phyloP scores from a whole-genome alignment of 1,140 invertebrate species.

The Thaumetopoea pityocampa region DNA sequence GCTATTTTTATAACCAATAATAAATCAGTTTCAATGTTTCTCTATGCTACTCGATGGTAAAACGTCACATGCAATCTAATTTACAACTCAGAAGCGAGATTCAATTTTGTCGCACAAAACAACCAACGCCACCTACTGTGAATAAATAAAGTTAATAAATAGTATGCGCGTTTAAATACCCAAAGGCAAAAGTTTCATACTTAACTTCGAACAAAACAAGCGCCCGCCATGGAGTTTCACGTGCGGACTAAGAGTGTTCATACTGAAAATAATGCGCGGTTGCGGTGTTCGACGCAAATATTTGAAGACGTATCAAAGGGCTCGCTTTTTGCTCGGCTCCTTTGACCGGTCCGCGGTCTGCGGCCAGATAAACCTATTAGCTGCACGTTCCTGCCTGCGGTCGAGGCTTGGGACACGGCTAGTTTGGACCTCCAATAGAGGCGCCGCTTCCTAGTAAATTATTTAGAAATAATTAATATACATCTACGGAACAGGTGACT shows the following conservation, averaged over 20 bases:
- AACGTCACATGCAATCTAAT: too few species aligned
- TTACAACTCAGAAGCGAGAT: too few species aligned
- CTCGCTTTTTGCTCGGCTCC: constrained; percentile 57
- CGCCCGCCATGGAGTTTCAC: constrained; percentile 33
- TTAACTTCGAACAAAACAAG: constrained; percentile 27
- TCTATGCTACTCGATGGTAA: too few species aligned
- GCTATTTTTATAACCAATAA: too few species aligned
- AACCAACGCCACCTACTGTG: too few species aligned
- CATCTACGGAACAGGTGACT: too few species aligned
- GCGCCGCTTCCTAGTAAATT: not conserved
- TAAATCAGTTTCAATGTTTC: too few species aligned
- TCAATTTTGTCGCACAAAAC: too few species aligned
- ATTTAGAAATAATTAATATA: too few species aligned
- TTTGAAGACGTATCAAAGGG: constrained; percentile 69
- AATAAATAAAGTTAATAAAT: too few species aligned
- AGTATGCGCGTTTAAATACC: too few species aligned
- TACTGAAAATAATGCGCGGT: constrained; percentile 68
- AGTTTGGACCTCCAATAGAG: constrained; percentile 11
- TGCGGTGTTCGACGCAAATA: constrained; percentile 61
- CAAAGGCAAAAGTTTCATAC: too few species aligned
- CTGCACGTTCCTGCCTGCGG: constrained; percentile 5
- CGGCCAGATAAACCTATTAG: constrained; percentile 68
- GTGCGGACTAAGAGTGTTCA: constrained; percentile 66
- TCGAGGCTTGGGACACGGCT: constrained; percentile 11
- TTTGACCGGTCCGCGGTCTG: constrained; percentile 59